Evolutionary conservation across 2,888 invertebrate species (phyloP), one percentile per base, ranked within the genome.

Genomic region (Tanytarsus gracilentus): DNA sequence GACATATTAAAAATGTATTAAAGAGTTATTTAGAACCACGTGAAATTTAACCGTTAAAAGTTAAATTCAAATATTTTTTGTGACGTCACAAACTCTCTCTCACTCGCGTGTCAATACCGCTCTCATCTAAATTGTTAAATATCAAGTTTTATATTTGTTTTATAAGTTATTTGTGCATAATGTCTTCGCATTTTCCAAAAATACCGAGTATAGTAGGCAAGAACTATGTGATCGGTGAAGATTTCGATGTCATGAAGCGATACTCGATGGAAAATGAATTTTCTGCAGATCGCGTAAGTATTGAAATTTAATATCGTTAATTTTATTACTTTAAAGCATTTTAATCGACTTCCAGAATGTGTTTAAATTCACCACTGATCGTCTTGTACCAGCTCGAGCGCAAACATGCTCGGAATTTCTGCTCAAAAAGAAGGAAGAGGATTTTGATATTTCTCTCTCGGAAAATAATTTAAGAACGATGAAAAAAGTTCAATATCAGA

Each of bases 231-330:
- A 40, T 40, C 11, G 55, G 55, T 4, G 6, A 8, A 16, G 55
- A 55, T 25, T 55, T 55, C 23, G 55, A 55, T 55, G n/a, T 55
- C 4, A n/a, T 39, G 14, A 55, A 55, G 40, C 33, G 25, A 2
- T 9, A 40, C 18, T 16, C 55, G 14, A 39, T 55, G 8, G 21
- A 23, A 25, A 21, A 55, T 9, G 39, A 14, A 16, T 29, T 27
- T 29, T 7, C 25, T 16, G 29, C 18, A 8, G 27, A 8, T 29
- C 30, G 14, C 27, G 27, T 16, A 29, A 11, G 18, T 8, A 5
- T 50, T 18, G 11, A 18, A 9, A n/a, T 27, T 27, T 51, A 14
- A 51, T 29, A 11, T 6, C 3, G 14, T 51, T n/a, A 9, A 27
- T 14, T 51, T 29, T 51, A 39, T 5, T n/a, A 8, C 4, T 2